Conservation (phyloP, 2,888 invertebrate genomes). For the Allolobophora icterica region DNA sequence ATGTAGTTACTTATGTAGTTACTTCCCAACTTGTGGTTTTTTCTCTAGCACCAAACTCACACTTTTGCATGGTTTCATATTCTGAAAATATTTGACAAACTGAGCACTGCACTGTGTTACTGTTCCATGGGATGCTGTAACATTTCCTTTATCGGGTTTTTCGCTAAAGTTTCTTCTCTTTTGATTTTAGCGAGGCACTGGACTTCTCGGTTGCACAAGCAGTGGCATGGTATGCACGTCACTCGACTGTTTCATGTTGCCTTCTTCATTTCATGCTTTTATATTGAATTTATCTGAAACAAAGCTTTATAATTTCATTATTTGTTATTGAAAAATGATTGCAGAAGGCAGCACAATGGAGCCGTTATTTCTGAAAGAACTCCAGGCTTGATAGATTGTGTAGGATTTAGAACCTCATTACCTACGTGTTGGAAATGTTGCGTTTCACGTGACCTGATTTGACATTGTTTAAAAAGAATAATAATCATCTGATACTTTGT, state of each 20-base stretch:
- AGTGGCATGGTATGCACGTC: not conserved
- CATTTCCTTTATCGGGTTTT: not conserved
- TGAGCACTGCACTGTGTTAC: not conserved
- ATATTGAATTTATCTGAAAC: not conserved
- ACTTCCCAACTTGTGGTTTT: not conserved
- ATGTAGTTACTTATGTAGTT: not conserved
- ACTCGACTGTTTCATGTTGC: not conserved
- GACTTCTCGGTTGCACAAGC: slow-evolving; percentile 25
- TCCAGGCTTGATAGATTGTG: not conserved
- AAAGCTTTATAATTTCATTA: not conserved
- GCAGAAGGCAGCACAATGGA: not conserved
- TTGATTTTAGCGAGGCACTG: slow-evolving; percentile 13
- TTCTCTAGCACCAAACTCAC: not conserved
- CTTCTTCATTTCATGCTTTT: not conserved
- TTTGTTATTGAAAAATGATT: not conserved
- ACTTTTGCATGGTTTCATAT: not conserved
- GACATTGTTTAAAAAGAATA: not conserved
- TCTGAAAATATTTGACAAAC: not conserved
- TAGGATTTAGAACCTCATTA: not conserved
- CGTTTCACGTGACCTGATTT: not conserved
- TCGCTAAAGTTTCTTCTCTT: not conserved
- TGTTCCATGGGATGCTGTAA: not conserved
- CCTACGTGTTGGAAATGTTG: too few relatives aligned
- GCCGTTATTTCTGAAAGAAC: not conserved
- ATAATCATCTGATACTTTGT: not conserved